A percentile compares a stretch with the other conserved stretches of the same genome.
Evolutionary conservation across 2,888 invertebrate species (phyloP).

Genomic region (Philaethria dido): DNA sequence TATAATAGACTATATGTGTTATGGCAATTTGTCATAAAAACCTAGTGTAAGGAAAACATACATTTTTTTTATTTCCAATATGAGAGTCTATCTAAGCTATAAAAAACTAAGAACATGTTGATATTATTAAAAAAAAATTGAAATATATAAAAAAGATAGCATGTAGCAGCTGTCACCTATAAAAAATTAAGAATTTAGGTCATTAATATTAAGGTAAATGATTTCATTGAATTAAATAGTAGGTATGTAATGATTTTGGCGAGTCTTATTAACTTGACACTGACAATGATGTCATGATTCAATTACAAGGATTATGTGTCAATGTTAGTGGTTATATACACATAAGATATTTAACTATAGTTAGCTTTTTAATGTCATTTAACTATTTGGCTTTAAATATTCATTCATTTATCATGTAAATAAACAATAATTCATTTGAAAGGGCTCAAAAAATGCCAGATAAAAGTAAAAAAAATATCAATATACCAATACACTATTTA

Average conservation of each 20-base stretch:
- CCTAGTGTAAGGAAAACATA: too few relatives aligned
- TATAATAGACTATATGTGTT: too few relatives aligned
- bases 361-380: background rate
- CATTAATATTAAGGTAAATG: slow-evolving; percentile 2
- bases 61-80: too few relatives aligned
- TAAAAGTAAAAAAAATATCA: background rate
- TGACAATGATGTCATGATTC: slow-evolving; percentile 18
- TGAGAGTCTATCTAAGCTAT: too few relatives aligned
- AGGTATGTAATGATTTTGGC: background rate
- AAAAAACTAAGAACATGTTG: too few relatives aligned
- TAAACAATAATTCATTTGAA: too few relatives aligned
- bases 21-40: too few relatives aligned
- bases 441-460: too few relatives aligned
- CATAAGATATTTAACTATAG: background rate
- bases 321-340: slow-evolving; percentile 2
- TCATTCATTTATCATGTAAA: too few relatives aligned
- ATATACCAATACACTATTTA: background rate
- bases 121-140: too few relatives aligned
- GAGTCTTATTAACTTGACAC: slow-evolving; percentile 16
- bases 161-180: too few relatives aligned
- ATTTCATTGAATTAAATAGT: background rate
- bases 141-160: background rate
- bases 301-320: slow-evolving; percentile 8
- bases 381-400: background rate
- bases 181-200: slow-evolving; percentile 1